Conservation (phyloP, 2,797 vertebrate genomes). For the Helicolenus hilgendorfi region DNA sequence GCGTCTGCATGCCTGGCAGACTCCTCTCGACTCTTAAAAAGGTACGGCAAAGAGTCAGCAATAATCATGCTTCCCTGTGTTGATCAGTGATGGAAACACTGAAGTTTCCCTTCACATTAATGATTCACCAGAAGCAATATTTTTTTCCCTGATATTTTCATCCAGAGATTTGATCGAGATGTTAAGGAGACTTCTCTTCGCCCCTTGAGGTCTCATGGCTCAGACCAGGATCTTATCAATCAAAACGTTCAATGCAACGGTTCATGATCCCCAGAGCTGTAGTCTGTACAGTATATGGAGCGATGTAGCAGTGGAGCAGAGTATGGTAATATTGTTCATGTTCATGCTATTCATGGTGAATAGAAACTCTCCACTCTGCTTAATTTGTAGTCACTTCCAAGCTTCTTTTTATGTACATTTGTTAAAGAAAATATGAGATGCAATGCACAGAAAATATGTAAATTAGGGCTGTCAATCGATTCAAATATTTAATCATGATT, state of each 20-base stretch:
- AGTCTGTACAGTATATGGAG: background rate
- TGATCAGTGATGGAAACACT: conserved; percentile 34
- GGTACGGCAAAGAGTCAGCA: conserved; percentile 8
- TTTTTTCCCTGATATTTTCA: background rate
- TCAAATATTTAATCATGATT: too few relatives aligned
- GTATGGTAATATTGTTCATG: background rate
- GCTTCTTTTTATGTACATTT: background rate
- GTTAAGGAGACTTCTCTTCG: conserved; percentile 2
- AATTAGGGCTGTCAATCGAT: background rate
- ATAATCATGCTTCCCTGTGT: background rate
- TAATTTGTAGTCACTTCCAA: background rate
- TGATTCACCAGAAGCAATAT: background rate
- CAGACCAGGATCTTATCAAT: conserved; percentile 15
- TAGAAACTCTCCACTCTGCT: background rate
- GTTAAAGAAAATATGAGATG: background rate
- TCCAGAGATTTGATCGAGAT: background rate
- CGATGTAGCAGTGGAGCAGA: background rate
- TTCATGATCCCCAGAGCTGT: background rate
- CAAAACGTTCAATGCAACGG: conserved; percentile 11
- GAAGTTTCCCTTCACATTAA: background rate
- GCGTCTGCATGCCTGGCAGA: conserved; percentile 45
- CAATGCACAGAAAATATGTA: background rate
- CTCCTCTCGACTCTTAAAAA: conserved; percentile 30
- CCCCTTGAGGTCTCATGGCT: background rate
- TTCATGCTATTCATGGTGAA: background rate